Conservation (phyloP, 2,113 vertebrate genomes). For the Corythornis cristatus region DNA sequence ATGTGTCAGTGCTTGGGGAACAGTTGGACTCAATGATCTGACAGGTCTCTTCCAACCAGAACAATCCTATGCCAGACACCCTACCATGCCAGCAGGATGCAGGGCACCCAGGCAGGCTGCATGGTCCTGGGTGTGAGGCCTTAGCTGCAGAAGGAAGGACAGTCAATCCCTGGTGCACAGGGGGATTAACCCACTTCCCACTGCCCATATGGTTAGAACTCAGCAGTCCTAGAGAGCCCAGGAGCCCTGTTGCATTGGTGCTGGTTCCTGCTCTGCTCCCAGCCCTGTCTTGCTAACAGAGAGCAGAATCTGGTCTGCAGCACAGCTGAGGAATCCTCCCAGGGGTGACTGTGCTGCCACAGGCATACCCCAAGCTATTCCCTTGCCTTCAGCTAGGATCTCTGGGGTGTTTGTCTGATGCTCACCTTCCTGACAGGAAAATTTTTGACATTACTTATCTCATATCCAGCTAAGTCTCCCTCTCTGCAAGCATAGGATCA, state of each 20-base stretch:
- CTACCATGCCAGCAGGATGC: background rate
- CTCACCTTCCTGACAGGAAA: background rate
- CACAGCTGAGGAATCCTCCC: rapidly evolving
- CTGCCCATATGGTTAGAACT: background rate
- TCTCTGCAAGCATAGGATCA: rapidly evolving
- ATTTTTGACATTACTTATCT: background rate
- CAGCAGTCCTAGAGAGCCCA: rapidly evolving
- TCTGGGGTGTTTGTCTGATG: background rate
- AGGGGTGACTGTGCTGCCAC: background rate
- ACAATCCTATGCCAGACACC: background rate
- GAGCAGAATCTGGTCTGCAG: background rate
- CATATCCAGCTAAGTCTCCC: background rate
- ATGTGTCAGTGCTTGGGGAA: background rate
- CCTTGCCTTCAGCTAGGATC: background rate
- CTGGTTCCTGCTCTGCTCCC: background rate
- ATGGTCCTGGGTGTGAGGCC: rapidly evolving
- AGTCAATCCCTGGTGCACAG: background rate
- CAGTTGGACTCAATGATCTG: background rate
- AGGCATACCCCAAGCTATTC: rapidly evolving
- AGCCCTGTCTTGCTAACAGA: background rate
- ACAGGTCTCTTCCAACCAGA: background rate
- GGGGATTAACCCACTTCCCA: slow-evolving; percentile 35
- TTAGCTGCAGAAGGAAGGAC: background rate
- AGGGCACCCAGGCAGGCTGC: rapidly evolving
- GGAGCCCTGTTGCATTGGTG: rapidly evolving